Conservation (phyloP, 2,797 vertebrate species). For the Menidia menidia region DNA sequence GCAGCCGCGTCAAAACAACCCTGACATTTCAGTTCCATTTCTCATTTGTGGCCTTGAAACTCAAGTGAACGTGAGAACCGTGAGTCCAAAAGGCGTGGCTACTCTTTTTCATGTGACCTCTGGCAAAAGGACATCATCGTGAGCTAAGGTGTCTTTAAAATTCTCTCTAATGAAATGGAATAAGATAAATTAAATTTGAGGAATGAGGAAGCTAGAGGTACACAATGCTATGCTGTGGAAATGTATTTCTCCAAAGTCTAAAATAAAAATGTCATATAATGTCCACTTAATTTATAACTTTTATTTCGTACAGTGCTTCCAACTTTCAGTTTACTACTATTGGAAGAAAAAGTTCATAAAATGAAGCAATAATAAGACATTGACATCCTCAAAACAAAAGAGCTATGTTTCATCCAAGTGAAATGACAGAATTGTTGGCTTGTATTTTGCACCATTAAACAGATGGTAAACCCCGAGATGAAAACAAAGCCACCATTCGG, state of each 20-base stretch:
- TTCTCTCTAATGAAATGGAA: neutral
- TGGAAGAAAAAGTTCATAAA: too few species aligned
- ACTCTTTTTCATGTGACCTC: slow-evolving; percentile 14
- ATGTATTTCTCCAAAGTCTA: too few species aligned
- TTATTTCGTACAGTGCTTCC: too few species aligned
- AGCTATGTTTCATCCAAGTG: neutral
- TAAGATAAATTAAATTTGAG: neutral
- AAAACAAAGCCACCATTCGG: neutral
- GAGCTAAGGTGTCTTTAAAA: slow-evolving; percentile 1
- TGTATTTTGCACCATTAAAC: neutral
- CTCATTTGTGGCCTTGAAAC: slow-evolving; percentile 26
- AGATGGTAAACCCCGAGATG: neutral
- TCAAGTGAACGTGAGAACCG: slow-evolving; percentile 25
- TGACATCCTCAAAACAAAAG: neutral
- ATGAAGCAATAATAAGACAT: too few species aligned
- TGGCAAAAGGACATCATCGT: slow-evolving; percentile 18
- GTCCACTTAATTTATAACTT: too few species aligned
- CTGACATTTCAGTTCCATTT: slow-evolving; percentile 12
- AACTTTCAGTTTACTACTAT: too few species aligned
- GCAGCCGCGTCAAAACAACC: slow-evolving; percentile 9
- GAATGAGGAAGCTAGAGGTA: neutral
- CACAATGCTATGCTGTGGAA: too few species aligned
- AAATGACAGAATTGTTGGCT: neutral
- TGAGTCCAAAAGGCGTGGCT: slow-evolving; percentile 22
- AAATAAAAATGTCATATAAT: too few species aligned